Evolutionary conservation across 2,888 invertebrate genomes (phyloP).

Genomic region (Brenthis ino): DNA sequence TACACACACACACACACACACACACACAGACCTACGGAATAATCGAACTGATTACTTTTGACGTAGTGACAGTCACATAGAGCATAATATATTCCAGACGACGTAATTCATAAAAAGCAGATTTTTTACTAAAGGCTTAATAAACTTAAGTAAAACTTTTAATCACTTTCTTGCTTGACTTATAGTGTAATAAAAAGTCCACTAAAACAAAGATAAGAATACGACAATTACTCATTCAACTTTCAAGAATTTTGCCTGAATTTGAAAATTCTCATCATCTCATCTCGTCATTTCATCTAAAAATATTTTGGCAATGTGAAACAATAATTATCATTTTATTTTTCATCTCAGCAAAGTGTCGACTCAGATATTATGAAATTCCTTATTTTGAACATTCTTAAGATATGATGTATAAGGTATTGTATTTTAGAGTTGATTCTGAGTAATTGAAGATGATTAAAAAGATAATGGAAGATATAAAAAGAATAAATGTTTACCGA

Average conservation of each 20-base stretch:
- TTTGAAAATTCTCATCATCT: not conserved
- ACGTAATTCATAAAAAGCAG: no score
- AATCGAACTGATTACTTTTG: no score
- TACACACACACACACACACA: no score
- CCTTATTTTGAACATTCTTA: not conserved
- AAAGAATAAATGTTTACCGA: no score
- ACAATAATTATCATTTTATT: not conserved
- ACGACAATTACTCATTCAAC: constrained; percentile 4
- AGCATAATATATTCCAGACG: no score
- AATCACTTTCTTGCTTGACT: constrained; percentile 3
- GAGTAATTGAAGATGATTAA: no score
- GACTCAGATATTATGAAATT: not conserved
- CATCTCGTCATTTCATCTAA: not conserved
- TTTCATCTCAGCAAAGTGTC: not conserved
- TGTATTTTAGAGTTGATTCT: no score
- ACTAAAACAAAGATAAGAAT: constrained; percentile 12
- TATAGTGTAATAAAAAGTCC: constrained; percentile 18
- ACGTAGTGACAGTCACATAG: no score
- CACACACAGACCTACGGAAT: no score
- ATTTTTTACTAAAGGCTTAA: no score
- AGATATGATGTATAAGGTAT: no score
- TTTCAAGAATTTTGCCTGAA: not conserved
- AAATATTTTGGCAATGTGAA: not conserved
- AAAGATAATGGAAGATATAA: no score
- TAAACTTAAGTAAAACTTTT: constrained; percentile 11